These are phyloP conservation scores for Polydrusus pterygomalis DNA, from an alignment of 2,888 invertebrate genomes.

Conservation along the genomic window DNA sequence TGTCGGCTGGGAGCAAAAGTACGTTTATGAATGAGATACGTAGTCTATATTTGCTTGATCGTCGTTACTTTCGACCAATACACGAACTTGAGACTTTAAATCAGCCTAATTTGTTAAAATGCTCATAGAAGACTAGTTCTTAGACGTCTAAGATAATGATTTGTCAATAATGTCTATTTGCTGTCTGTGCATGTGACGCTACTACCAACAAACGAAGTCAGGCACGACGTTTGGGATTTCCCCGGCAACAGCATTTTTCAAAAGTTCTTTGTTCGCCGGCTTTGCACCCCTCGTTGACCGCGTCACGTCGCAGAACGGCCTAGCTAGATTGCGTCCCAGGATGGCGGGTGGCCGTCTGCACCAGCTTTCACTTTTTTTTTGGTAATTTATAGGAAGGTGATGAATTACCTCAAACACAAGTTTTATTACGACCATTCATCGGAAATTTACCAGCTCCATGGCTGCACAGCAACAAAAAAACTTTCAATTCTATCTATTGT, in stretches of 20 bases:
- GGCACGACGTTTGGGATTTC: constrained; percentile 9
- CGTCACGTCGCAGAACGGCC: constrained; percentile 37
- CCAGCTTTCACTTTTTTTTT: neutral
- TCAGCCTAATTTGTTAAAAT: too few species aligned
- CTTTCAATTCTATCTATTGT: too few species aligned
- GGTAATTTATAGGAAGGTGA: too few species aligned
- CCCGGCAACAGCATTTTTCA: constrained; percentile 32
- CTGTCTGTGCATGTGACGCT: neutral
- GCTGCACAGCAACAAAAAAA: too few species aligned
- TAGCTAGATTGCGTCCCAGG: constrained; percentile 43
- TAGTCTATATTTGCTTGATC: neutral
- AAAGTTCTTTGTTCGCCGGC: constrained; percentile 31
- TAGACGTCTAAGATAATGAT: neutral
- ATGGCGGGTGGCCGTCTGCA: neutral
- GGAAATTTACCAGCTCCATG: too few species aligned
- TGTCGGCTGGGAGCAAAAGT: too few species aligned
- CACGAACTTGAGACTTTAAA: too few species aligned
- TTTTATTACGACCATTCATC: too few species aligned
- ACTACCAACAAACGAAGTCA: neutral
- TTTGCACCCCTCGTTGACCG: constrained; percentile 26
- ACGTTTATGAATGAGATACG: too few species aligned
- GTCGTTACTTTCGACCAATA: too few species aligned
- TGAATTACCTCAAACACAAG: too few species aligned
- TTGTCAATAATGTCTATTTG: neutral
- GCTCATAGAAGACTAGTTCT: too few species aligned